Evolutionary conservation across 2,888 invertebrate genomes (phyloP), one percentile per base, ranked within the genome.

Genomic region (Caenorhabditis wallacei): DNA sequence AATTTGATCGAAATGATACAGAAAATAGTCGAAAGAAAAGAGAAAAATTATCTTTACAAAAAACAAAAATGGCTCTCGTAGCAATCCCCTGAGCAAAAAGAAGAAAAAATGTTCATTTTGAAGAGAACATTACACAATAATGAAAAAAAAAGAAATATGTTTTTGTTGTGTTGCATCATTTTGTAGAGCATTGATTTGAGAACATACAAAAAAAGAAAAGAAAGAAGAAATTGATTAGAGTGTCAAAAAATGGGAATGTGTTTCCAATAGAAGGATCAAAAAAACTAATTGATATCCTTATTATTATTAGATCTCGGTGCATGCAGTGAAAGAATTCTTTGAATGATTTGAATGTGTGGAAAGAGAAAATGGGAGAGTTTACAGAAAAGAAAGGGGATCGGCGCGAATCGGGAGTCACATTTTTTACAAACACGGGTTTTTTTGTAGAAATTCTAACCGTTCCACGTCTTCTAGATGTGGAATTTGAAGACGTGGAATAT

Each of bases 71-170:
- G 74, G 74, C 80, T 80, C 69, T 74, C 64, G 75, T 70, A 76
- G 68, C 69, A 75, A 80, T 76, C 81, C 81, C 81, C 81, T 81
- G 81, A 81, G 81, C 75, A 76, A 30, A 68, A 56, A 26, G n/a
- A 30, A 30, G 30, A 30, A 40, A 51, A 53, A 69, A 53, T 53
- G 76, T 53, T 48, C 59, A 59, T 66, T 46, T 64, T 40, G 35
- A 57, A 51, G 20, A 30, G 69, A 51, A 76, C 53, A 69, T 51
- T 51, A n/a, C n/a, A n/a, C 35, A 64, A 51, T 30, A 30, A 26
- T 37, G 66, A 24, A 48, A 5, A 51, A 16, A 69, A 51, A 61
- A 68, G 20, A 46, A 53, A 74, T 24, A 57, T n/a, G n/a, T n/a
- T n/a, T 64, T 30, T 30, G 30, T 30, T 30, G 40, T 57, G 24